A percentile compares a stretch with the other conserved stretches of the same genome.
Conservation (phyloP, 2,888 invertebrate species). For the Podabrus alpinus region DNA sequence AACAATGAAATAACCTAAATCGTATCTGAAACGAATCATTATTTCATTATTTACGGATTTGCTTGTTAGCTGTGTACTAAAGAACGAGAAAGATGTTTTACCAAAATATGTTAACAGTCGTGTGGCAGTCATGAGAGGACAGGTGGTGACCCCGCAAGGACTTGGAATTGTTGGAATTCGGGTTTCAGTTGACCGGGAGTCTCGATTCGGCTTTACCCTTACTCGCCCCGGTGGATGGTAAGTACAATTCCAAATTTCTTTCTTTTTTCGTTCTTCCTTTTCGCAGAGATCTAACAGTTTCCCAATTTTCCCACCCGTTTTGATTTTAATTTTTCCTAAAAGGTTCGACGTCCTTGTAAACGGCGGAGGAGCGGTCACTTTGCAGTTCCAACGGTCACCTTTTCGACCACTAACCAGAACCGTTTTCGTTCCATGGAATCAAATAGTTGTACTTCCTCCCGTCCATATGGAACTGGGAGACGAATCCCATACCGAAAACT, state of each 20-base stretch:
- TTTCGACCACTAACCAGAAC: conserved; percentile 87
- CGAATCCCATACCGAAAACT: conserved; percentile 56
- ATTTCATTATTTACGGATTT: conserved; percentile 37
- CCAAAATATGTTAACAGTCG: conserved; percentile 70
- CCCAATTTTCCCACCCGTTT: neutral
- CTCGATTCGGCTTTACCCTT: conserved; percentile 93
- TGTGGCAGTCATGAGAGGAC: conserved; percentile 97
- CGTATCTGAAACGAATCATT: neutral
- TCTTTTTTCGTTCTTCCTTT: neutral
- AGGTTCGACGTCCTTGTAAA: conserved; percentile 99
- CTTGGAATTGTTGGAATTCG: conserved; percentile 96
- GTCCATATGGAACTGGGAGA: conserved; percentile 85
- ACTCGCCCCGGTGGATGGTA: conserved; percentile 93
- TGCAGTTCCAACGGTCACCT: conserved; percentile 95
- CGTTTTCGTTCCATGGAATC: conserved; percentile 97
- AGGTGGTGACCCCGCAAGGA: conserved; percentile 92
- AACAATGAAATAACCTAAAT: conserved; percentile 19
- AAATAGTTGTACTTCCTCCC: conserved; percentile 90
- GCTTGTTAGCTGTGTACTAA: conserved; percentile 31
- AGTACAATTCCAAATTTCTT: conserved; percentile 57
- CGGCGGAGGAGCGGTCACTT: conserved; percentile 95
- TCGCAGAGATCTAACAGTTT: neutral
- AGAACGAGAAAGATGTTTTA: conserved; percentile 39
- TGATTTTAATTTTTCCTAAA: neutral
- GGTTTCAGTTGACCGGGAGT: conserved; percentile 92